Conservation (phyloP, 2,888 invertebrate species). For the Hemicrepidius hirtus region DNA sequence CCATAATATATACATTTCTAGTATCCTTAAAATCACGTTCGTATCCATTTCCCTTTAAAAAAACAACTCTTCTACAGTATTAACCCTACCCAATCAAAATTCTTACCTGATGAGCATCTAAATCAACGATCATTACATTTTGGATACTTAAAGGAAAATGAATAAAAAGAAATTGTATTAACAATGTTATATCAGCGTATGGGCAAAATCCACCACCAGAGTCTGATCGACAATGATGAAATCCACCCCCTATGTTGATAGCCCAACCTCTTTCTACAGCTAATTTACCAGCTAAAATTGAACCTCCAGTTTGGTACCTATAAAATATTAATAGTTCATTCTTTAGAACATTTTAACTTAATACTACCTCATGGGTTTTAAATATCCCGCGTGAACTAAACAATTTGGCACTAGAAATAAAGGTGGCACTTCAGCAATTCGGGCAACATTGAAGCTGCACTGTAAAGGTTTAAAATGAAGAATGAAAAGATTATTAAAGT, state of each 20-base stretch:
- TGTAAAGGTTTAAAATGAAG: slow-evolving; percentile 69
- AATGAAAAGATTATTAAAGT: too few species aligned
- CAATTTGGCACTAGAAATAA: slow-evolving; percentile 85
- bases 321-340: slow-evolving; percentile 43
- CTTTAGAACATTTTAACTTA: not conserved
- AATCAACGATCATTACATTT: slow-evolving; percentile 89
- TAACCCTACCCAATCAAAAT: not conserved
- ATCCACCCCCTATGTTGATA: slow-evolving; percentile 93
- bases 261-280: slow-evolving; percentile 91
- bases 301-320: slow-evolving; percentile 87
- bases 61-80: slow-evolving; percentile 37
- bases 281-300: slow-evolving; percentile 87
- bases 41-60: slow-evolving; percentile 91
- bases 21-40: slow-evolving; percentile 85
- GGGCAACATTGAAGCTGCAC: slow-evolving; percentile 88
- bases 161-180: slow-evolving; percentile 81
- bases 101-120: slow-evolving; percentile 92
- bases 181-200: slow-evolving; percentile 91
- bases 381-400: slow-evolving; percentile 83
- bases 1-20: slow-evolving; percentile 87
- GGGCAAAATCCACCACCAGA: slow-evolving; percentile 92
- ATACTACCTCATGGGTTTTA: slow-evolving; percentile 84
- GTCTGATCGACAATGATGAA: slow-evolving; percentile 89
- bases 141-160: slow-evolving; percentile 74
- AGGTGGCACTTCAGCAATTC: slow-evolving; percentile 86